Evolutionary conservation across 2,113 vertebrate species (phyloP).

Genomic region (Aspiorhynchus laticeps): DNA sequence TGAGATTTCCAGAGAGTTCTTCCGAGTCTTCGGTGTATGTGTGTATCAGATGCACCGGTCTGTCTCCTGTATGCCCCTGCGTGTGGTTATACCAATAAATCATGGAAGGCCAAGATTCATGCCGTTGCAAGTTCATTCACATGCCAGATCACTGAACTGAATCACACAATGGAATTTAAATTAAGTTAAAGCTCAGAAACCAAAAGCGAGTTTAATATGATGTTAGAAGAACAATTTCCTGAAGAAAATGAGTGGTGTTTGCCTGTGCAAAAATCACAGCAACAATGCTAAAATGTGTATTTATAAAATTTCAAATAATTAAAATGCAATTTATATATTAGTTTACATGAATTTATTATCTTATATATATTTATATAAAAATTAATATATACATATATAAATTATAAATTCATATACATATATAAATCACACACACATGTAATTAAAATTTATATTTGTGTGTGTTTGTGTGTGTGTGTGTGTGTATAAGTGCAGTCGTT

Average conservation of each 20-base stretch:
- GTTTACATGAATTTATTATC: too few relatives aligned
- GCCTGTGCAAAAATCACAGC: neutral
- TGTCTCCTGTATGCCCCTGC: neutral
- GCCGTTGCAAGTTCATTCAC: conserved; percentile 9
- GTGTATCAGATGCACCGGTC: neutral
- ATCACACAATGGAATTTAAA: conserved; percentile 14
- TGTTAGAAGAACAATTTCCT: neutral
- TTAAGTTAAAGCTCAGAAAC: conserved; percentile 14
- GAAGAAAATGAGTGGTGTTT: neutral
- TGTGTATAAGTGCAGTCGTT: neutral
- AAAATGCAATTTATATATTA: too few relatives aligned
- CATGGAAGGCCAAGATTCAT: conserved; percentile 11
- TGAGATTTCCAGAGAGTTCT: conserved; percentile 7
- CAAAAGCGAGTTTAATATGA: neutral
- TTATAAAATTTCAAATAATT: too few relatives aligned
- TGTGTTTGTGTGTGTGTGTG: too few relatives aligned
- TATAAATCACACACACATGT: neutral
- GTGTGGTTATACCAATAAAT: conserved; percentile 12
- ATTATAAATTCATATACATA: too few relatives aligned
- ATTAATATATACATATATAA: neutral
- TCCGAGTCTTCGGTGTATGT: neutral
- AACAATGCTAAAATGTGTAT: neutral
- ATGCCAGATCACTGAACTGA: conserved; percentile 2
- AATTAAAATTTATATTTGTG: too few relatives aligned
- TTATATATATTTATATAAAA: neutral